These are phyloP conservation scores for Stomorhina lunata DNA, from an alignment of 2,888 invertebrate species.

Conservation along the genomic window DNA sequence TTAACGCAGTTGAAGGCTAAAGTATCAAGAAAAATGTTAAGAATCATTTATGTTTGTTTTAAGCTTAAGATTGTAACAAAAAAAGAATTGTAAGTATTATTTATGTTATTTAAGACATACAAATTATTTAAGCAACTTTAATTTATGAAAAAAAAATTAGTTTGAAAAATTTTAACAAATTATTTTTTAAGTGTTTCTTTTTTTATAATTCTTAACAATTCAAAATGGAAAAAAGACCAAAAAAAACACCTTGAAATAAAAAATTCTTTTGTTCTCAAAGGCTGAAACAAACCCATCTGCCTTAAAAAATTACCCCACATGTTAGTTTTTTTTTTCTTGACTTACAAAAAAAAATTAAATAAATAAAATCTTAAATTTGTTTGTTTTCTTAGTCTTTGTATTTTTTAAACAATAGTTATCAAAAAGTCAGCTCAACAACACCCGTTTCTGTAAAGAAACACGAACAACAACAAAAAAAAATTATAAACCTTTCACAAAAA, in stretches of 20 bases:
- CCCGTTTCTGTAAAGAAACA: constrained; percentile 20
- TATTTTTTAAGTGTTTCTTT: constrained; percentile 54
- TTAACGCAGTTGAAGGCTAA: constrained; percentile 45
- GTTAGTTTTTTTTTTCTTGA: background rate
- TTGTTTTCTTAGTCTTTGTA: background rate
- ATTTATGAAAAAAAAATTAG: background rate
- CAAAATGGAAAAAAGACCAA: background rate
- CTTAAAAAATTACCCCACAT: constrained; percentile 13
- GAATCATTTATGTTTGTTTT: constrained; percentile 34
- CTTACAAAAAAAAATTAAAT: constrained; percentile 6
- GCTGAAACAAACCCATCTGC: constrained; percentile 23
- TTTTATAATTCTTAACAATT: background rate
- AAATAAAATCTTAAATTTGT: background rate
- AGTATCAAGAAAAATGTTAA: constrained; percentile 24
- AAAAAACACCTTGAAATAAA: constrained; percentile 45
- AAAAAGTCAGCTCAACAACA: constrained; percentile 48
- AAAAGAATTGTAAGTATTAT: constrained; percentile 27
- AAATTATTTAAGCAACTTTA: constrained; percentile 33
- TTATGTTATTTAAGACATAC: constrained; percentile 53
- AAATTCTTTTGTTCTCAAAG: constrained; percentile 29
- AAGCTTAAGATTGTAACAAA: background rate
- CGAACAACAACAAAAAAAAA: too few relatives aligned
- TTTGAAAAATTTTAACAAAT: constrained; percentile 46
- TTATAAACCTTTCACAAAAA: constrained; percentile 30
- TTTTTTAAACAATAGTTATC: constrained; percentile 57